Percentiles rank a stretch among this genome's conserved stretches.
These are phyloP conservation scores for Anaspis maculata DNA, from an alignment of 2,888 invertebrate genomes.

Conservation along the genomic window DNA sequence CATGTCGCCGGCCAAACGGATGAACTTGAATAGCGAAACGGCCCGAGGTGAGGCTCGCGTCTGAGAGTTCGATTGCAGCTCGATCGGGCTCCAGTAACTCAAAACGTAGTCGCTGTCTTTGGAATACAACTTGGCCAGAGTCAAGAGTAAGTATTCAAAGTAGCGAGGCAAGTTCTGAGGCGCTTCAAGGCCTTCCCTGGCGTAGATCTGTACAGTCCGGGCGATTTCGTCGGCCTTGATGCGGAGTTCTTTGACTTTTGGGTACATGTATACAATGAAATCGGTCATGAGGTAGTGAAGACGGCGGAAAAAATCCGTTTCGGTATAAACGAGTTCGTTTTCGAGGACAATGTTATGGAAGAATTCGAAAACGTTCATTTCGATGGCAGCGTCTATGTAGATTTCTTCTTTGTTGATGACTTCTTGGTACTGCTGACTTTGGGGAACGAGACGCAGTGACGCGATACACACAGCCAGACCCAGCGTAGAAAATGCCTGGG, in stretches of 20 bases:
- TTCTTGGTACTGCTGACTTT: conserved; percentile 47
- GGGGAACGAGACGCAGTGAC: conserved; percentile 51
- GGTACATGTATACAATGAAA: conserved; percentile 87
- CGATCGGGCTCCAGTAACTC: conserved; percentile 75
- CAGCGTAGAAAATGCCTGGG: conserved; percentile 46
- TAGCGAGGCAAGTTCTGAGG: conserved; percentile 68
- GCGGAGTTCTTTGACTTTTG: conserved; percentile 77
- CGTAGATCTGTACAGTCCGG: conserved; percentile 58
- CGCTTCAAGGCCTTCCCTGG: conserved; percentile 62
- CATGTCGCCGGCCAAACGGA: conserved; percentile 79
- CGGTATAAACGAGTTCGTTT: conserved; percentile 58
- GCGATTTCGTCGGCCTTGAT: conserved; percentile 85
- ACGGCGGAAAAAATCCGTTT: conserved; percentile 75
- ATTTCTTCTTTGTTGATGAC: conserved; percentile 71
- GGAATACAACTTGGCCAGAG: conserved; percentile 69
- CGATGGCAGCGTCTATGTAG: conserved; percentile 71
- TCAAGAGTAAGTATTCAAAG: conserved; percentile 75
- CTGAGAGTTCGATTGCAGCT: conserved; percentile 36
- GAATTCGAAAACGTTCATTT: conserved; percentile 71
- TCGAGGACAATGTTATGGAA: conserved; percentile 65
- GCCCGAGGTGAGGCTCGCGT: conserved; percentile 52
- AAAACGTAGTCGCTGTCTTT: conserved; percentile 65
- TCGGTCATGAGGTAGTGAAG: conserved; percentile 82
- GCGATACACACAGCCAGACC: conserved; percentile 63
- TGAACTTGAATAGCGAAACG: conserved; percentile 82